phyloP scores from a whole-genome alignment of 2,797 vertebrate species.

The Lepus oiostolus region DNA sequence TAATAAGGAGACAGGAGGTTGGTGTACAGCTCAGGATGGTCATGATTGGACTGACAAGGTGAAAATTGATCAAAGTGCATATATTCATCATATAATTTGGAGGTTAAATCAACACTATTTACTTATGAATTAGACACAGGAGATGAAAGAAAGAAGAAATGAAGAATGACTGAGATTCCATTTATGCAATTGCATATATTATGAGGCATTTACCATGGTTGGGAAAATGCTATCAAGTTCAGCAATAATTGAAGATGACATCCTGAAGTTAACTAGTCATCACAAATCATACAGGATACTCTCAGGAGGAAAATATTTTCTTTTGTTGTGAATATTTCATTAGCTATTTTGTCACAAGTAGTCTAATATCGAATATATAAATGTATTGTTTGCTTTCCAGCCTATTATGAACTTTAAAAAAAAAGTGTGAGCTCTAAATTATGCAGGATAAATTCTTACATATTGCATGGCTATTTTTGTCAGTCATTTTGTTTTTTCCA shows the following conservation, averaged over 20 bases:
- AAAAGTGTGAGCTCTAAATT: not conserved
- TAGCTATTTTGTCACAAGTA: not conserved
- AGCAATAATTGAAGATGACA: not conserved
- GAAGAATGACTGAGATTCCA: not conserved
- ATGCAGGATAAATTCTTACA: not conserved
- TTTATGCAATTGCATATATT: not conserved
- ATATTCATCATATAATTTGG: not conserved
- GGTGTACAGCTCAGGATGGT: not conserved
- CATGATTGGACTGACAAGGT: not conserved
- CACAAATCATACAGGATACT: not conserved
- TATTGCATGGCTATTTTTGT: not conserved
- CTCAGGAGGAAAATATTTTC: not conserved
- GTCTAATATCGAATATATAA: not conserved
- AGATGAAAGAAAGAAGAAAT: not conserved
- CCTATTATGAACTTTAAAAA: not conserved
- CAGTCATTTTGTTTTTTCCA: not conserved
- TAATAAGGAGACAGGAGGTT: not conserved
- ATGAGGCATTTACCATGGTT: not conserved
- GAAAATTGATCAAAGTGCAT: not conserved
- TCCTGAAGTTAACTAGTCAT: not conserved
- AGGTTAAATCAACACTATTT: slow-evolving; percentile 14
- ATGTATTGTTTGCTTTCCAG: not conserved
- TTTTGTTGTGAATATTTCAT: not conserved
- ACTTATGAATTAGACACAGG: not conserved
- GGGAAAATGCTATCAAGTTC: not conserved